These are phyloP conservation scores for Nephila pilipes DNA, from an alignment of 1,140 invertebrate genomes.

Conservation along the genomic window DNA sequence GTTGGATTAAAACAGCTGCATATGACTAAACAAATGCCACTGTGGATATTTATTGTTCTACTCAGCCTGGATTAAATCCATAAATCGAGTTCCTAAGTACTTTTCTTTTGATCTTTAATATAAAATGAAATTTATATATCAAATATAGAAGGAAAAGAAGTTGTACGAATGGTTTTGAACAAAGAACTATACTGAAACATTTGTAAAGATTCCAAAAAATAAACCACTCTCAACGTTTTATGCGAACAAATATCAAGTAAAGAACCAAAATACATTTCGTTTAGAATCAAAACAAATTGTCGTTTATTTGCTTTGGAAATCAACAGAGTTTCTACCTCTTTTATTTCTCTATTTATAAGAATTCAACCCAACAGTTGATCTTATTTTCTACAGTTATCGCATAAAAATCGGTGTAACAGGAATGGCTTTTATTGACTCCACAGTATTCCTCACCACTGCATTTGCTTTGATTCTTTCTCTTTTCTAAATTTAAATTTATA, in stretches of 20 bases:
- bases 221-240: background rate
- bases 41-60: background rate
- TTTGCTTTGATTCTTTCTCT: background rate
- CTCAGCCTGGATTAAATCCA: background rate
- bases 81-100: slow-evolving; percentile 16
- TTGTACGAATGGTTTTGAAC: slow-evolving; percentile 12
- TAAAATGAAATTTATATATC: slow-evolving; percentile 22
- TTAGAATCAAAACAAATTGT: slow-evolving; percentile 39
- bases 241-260: background rate
- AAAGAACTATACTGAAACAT: background rate
- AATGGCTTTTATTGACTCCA: slow-evolving; percentile 18
- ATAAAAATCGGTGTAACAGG: slow-evolving; percentile 20
- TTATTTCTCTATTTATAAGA: slow-evolving; percentile 22
- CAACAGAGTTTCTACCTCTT: slow-evolving; percentile 10
- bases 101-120: slow-evolving; percentile 15
- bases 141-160: background rate
- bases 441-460: background rate
- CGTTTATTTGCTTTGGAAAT: slow-evolving; percentile 32
- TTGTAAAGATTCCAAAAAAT: background rate
- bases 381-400: slow-evolving; percentile 28
- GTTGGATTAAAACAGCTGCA: background rate
- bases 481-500: slow-evolving; percentile 3
- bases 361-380: slow-evolving; percentile 20
- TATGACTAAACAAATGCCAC: background rate
- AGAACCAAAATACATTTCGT: background rate